Conservation (phyloP, 2,797 vertebrate species). For the Apogon hyalosoma region DNA sequence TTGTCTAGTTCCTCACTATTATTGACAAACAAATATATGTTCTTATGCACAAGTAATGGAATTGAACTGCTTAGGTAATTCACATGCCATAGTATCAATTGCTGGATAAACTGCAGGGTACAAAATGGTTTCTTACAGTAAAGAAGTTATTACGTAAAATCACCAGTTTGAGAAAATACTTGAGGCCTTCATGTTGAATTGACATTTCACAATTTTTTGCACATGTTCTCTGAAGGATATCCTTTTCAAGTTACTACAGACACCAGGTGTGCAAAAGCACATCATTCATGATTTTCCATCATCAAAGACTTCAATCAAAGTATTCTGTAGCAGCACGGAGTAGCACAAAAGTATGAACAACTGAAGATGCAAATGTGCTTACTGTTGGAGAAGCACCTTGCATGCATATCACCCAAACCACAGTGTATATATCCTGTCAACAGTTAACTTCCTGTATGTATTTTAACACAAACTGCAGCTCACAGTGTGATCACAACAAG, state of each 20-base stretch:
- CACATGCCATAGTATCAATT: not conserved
- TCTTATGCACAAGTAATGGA: not conserved
- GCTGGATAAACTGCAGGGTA: not conserved
- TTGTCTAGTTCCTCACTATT: conserved; percentile 93
- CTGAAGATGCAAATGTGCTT: conserved; percentile 62
- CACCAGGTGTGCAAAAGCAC: not conserved
- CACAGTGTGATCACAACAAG: not conserved
- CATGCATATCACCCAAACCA: conserved; percentile 73
- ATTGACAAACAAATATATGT: conserved; percentile 13
- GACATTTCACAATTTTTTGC: not conserved
- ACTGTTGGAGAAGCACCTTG: conserved; percentile 55
- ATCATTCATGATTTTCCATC: conserved; percentile 26
- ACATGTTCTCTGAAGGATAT: not conserved
- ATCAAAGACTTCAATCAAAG: conserved; percentile 12
- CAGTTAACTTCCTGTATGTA: conserved; percentile 78
- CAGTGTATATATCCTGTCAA: conserved; percentile 83
- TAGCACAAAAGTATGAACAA: conserved; percentile 1
- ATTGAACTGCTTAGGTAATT: not conserved
- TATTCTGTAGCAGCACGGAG: conserved; percentile 14
- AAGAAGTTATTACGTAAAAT: no score
- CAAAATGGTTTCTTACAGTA: not conserved
- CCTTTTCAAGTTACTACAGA: not conserved
- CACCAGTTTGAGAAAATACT: no score
- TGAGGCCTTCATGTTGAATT: no score
- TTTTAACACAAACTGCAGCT: conserved; percentile 35